Percentiles rank a stretch among this genome's conserved stretches.
Evolutionary conservation across 2,888 invertebrate species (phyloP).

Genomic region (Arenicola marina): DNA sequence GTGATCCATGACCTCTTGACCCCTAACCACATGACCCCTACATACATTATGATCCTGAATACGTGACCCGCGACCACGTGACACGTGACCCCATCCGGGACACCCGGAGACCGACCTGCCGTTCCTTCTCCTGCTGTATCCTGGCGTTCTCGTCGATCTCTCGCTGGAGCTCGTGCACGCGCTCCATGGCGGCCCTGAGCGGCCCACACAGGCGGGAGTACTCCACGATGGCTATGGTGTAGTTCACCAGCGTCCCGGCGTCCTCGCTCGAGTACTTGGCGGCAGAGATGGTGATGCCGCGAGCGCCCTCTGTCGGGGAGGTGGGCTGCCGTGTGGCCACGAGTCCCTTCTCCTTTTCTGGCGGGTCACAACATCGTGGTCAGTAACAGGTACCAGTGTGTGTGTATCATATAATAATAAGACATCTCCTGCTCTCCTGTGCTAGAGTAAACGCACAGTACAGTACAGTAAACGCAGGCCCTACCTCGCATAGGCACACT

Average conservation of each 20-base stretch:
- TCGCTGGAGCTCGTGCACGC: constrained; percentile 52
- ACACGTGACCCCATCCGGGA: too few relatives aligned
- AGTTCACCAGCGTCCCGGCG: constrained; percentile 59
- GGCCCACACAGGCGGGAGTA: constrained; percentile 51
- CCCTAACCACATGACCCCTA: too few relatives aligned
- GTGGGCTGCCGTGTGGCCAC: constrained; percentile 21
- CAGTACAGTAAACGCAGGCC: background rate
- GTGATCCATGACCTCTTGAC: too few relatives aligned
- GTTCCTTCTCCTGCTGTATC: constrained; percentile 50
- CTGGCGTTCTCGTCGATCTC: constrained; percentile 60
- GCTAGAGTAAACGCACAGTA: too few relatives aligned
- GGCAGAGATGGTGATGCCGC: constrained; percentile 56
- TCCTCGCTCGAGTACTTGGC: constrained; percentile 61
- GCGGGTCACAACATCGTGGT: too few relatives aligned
- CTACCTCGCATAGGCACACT: too few relatives aligned
- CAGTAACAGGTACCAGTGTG: too few relatives aligned
- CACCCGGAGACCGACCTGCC: too few relatives aligned
- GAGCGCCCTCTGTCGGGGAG: constrained; percentile 32
- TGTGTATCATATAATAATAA: too few relatives aligned
- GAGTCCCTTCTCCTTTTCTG: constrained; percentile 30
- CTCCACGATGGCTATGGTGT: constrained; percentile 61
- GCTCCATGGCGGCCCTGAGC: constrained; percentile 44
- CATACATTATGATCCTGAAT: too few relatives aligned
- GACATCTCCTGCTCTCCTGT: too few relatives aligned
- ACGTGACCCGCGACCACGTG: too few relatives aligned